Percentiles rank a stretch among this genome's conserved stretches.
Conservation (phyloP, 1,140 invertebrate genomes). For the Homalodisca vitripennis region DNA sequence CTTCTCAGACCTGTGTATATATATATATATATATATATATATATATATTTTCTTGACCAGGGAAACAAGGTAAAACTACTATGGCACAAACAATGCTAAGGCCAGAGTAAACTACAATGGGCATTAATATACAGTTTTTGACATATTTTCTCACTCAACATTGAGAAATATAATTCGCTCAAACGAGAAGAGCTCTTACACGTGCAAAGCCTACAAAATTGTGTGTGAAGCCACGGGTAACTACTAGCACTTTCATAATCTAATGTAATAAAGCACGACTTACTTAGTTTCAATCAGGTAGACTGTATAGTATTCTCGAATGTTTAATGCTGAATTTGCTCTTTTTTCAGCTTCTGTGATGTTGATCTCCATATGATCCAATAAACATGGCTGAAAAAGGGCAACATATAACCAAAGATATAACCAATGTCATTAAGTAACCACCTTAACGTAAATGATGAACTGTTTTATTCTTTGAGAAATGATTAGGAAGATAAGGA, state of each 20-base stretch:
- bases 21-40: too few relatives aligned
- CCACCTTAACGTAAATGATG: too few relatives aligned
- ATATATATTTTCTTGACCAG: too few relatives aligned
- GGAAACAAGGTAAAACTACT: too few relatives aligned
- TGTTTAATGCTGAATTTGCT: slow-evolving; percentile 72
- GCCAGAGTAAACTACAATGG: neutral
- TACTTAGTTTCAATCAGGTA: slow-evolving; percentile 83
- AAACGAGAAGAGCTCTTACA: neutral
- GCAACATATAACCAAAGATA: neutral
- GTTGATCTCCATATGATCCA: slow-evolving; percentile 77
- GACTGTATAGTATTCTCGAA: slow-evolving; percentile 80
- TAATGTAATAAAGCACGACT: too few relatives aligned
- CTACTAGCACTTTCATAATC: too few relatives aligned
- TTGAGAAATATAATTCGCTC: slow-evolving; percentile 12
- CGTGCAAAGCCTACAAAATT: neutral
- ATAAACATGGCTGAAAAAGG: slow-evolving; percentile 59
- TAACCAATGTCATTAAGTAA: too few relatives aligned
- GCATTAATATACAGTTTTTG: neutral
- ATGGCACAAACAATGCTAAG: too few relatives aligned
- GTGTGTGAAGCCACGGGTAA: too few relatives aligned
- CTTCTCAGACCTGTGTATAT: too few relatives aligned
- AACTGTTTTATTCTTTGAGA: too few relatives aligned
- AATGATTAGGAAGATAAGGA: too few relatives aligned
- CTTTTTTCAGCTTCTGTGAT: slow-evolving; percentile 83
- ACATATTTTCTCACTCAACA: neutral